A percentile compares a stretch with the other conserved stretches of the same genome.
These are phyloP conservation scores for Thymelicus lineola DNA, from an alignment of 2,888 invertebrate genomes.

Conservation along the genomic window DNA sequence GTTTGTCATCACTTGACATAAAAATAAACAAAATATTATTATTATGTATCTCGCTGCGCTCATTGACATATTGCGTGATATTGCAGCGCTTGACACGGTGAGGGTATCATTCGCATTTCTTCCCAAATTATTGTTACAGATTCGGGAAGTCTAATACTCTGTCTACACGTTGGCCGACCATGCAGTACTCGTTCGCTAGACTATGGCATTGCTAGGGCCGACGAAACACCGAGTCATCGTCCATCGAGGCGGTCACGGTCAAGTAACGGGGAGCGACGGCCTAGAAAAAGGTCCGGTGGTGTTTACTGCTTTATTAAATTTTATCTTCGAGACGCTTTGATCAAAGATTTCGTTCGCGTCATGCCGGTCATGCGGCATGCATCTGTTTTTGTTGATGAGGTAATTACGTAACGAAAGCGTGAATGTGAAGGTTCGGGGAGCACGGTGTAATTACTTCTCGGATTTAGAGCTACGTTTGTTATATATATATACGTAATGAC, in stretches of 20 bases:
- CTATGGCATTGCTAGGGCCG: slow-evolving; percentile 40
- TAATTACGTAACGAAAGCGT: slow-evolving; percentile 30
- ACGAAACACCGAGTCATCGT: slow-evolving; percentile 62
- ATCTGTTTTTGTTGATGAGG: slow-evolving; percentile 9
- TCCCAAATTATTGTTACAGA: too few relatives aligned
- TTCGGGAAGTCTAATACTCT: too few relatives aligned
- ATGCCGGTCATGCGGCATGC: not conserved
- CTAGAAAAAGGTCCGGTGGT: slow-evolving; percentile 68
- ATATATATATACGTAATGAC: not conserved
- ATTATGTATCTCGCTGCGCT: too few relatives aligned
- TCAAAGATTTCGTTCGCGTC: slow-evolving; percentile 14
- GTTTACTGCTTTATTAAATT: slow-evolving; percentile 39
- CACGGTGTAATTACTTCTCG: not conserved
- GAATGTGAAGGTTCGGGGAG: not conserved
- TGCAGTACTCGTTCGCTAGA: too few relatives aligned
- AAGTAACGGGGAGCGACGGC: slow-evolving; percentile 71
- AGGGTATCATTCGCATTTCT: too few relatives aligned
- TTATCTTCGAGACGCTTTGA: slow-evolving; percentile 15
- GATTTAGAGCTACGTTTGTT: not conserved
- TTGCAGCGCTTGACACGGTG: too few relatives aligned
- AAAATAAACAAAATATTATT: too few relatives aligned
- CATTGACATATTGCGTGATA: too few relatives aligned
- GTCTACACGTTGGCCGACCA: not conserved
- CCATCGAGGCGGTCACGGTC: slow-evolving; percentile 72
- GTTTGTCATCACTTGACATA: too few relatives aligned